phyloP scores from a whole-genome alignment of 2,113 vertebrate genomes.

The Poicephalus meyeri region DNA sequence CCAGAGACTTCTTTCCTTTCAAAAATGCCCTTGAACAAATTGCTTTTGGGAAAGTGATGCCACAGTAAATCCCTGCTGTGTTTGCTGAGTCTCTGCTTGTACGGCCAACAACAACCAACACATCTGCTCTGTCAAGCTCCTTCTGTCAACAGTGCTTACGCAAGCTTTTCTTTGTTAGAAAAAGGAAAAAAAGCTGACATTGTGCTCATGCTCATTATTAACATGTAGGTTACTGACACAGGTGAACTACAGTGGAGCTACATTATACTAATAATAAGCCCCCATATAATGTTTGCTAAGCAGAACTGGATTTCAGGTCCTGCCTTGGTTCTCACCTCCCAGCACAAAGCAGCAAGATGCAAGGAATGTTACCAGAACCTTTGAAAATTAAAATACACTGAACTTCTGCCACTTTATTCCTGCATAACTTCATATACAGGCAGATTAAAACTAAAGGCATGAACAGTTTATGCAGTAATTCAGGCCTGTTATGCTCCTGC shows the following conservation, averaged over 20 bases:
- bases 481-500: background rate
- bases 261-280: background rate
- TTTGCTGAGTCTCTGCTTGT: background rate
- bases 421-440: background rate
- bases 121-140: background rate
- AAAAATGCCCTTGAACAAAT: background rate
- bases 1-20: background rate
- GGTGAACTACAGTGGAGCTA: background rate
- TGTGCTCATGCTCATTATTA: background rate
- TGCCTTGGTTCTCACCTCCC: background rate
- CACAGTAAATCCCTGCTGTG: background rate
- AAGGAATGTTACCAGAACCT: background rate
- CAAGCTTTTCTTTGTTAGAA: background rate
- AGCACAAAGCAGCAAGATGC: background rate
- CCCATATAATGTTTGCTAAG: background rate
- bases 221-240: background rate
- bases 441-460: background rate
- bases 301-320: background rate
- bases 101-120: background rate
- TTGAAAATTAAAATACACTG: background rate
- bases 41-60: background rate
- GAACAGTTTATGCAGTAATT: background rate
- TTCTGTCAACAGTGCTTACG: slow-evolving; percentile 31
- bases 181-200: background rate
- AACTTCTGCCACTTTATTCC: background rate